Base-by-base conservation (phyloP, 2,797 vertebrate species). In the Sebastes miniatus region DNA sequence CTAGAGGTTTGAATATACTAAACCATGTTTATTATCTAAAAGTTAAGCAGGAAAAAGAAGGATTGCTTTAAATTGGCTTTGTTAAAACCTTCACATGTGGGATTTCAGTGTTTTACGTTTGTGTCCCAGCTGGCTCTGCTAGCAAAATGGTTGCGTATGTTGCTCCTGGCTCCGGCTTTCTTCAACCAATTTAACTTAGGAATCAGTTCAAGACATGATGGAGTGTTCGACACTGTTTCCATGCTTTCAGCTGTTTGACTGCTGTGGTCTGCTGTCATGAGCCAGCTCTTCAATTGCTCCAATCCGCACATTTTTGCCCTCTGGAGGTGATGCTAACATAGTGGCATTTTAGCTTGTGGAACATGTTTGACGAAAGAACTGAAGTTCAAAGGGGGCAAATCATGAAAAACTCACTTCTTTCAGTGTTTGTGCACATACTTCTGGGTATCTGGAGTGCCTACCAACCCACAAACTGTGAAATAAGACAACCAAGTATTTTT, bases 191-290 rank as follows among this genome's bases (percentile, higher is more conserved):
- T 89, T 69, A 75, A 84, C 65, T 54, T 57, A 64, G 29, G 79
- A 69, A 58, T 81, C 27, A 57, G 58, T 32, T 65, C 66, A 66
- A 36, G 63, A 61, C 76, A 58, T 59, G 80, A 86, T 80, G 63
- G 69, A 69, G 57, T 73, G 76, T 79, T 77, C 75, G 29, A 80
- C 81, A 22, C 68, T 39, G 69, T 90, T 89, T 87, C 81, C 83
- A 64, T 83, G 70, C 79, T 79, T 82, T 89, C 63, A 83, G 81
- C 85, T 83, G 88, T 89, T 84, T 76, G 43, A 68, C 43, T 73
- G 82, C 73, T 80, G 85, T 16, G 73, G 80, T 86, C 83, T 36
- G 71, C 80, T 64, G 24, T 80, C 76, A 64, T 1, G 56, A 84
- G 87, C 83, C 85, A 87, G 70, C 47, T 81, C 73, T 73, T 77